Evolutionary conservation across 2,888 invertebrate genomes (phyloP).

Genomic region (Parthenolecanium corni): DNA sequence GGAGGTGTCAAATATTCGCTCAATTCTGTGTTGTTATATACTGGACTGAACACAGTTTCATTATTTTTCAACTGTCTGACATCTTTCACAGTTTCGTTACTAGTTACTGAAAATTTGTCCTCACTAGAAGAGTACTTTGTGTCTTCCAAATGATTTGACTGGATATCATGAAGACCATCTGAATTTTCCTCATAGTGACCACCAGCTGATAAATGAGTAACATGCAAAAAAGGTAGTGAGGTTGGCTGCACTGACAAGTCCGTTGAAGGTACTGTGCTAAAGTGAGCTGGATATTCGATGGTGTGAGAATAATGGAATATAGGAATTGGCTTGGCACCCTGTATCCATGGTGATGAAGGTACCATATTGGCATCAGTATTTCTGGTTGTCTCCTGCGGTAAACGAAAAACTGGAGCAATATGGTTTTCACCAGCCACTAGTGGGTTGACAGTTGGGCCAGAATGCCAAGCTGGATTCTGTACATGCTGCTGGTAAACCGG

Average conservation of each 20-base stretch:
- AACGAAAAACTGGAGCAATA: too few species aligned
- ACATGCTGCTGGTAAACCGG: slow-evolving; percentile 1
- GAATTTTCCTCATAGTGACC: background rate
- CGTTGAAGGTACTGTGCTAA: slow-evolving; percentile 56
- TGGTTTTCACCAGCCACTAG: too few species aligned
- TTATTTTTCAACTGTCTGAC: background rate
- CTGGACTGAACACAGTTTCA: background rate
- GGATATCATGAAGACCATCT: too few species aligned
- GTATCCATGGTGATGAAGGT: background rate
- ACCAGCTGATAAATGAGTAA: background rate
- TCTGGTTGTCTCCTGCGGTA: background rate
- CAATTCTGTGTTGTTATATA: background rate
- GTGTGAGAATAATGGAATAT: slow-evolving; percentile 57
- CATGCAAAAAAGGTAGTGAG: background rate
- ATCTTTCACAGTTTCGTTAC: background rate
- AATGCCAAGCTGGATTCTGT: background rate
- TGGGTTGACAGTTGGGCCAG: background rate
- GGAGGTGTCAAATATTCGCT: slow-evolving; percentile 15
- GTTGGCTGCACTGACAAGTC: slow-evolving; percentile 40
- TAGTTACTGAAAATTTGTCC: slow-evolving; percentile 9
- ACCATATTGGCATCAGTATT: background rate
- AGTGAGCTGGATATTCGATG: slow-evolving; percentile 58
- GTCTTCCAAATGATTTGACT: slow-evolving; percentile 7
- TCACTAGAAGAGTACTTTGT: slow-evolving; percentile 22
- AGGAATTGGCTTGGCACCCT: slow-evolving; percentile 49